Conservation (phyloP, 1,140 invertebrate species). For the Ooceraea biroi region DNA sequence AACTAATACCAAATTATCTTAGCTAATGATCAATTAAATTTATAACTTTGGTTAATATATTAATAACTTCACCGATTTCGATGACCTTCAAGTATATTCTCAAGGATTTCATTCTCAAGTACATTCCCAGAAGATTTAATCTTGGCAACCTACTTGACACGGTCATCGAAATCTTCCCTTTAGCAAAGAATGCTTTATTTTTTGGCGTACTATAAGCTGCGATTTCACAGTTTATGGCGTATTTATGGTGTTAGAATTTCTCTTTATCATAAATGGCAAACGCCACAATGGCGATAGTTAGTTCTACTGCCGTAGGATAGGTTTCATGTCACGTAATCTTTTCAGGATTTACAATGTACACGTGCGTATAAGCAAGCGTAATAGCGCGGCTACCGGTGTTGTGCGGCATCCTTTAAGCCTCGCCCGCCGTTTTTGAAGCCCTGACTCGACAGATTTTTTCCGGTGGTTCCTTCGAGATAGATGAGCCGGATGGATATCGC, state of each 20-base stretch:
- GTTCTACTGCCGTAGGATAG: slow-evolving; percentile 28
- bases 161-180: too few relatives aligned
- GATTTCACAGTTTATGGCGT: too few relatives aligned
- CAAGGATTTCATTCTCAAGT: too few relatives aligned
- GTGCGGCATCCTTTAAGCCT: slow-evolving; percentile 76
- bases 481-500: slow-evolving; percentile 40
- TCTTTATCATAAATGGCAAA: slow-evolving; percentile 27
- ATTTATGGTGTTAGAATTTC: background rate
- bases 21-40: too few relatives aligned
- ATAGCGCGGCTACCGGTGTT: slow-evolving; percentile 77
- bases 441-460: slow-evolving; percentile 74
- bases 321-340: slow-evolving; percentile 34
- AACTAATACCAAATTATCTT: too few relatives aligned
- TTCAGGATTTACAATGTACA: slow-evolving; percentile 33
- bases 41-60: too few relatives aligned
- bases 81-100: too few relatives aligned
- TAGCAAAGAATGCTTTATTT: too few relatives aligned
- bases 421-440: slow-evolving; percentile 69
- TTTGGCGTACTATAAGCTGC: too few relatives aligned
- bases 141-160: too few relatives aligned
- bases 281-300: slow-evolving; percentile 29
- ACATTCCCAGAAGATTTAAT: too few relatives aligned
- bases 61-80: too few relatives aligned
- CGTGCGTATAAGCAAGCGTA: slow-evolving; percentile 51
- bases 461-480: slow-evolving; percentile 69